Evolutionary conservation across 2,797 vertebrate genomes (phyloP).

Genomic region (Dromococcyx pavoninus): DNA sequence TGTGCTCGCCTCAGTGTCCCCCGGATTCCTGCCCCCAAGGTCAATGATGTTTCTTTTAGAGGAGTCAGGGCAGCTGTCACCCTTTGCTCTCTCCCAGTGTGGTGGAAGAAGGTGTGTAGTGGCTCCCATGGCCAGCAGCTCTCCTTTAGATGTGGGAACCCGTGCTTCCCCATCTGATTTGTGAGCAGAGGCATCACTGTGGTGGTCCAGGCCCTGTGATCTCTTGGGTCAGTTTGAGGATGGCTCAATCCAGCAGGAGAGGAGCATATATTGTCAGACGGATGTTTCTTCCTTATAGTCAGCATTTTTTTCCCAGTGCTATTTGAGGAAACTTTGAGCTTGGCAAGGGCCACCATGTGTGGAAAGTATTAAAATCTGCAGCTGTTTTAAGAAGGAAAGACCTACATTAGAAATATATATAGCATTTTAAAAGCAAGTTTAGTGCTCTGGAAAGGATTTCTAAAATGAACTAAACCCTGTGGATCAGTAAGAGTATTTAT

Average conservation of each 20-base stretch:
- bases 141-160: neutral
- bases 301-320: conserved; percentile 23
- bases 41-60: neutral
- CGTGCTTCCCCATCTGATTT: neutral
- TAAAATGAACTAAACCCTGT: neutral
- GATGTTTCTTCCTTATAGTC: conserved; percentile 36
- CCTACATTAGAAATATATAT: conserved; percentile 34
- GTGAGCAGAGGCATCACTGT: neutral
- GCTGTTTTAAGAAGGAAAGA: conserved; percentile 25
- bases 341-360: neutral
- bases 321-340: conserved; percentile 45
- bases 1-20: neutral
- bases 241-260: neutral
- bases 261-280: neutral
- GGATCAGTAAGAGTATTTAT: conserved; percentile 14
- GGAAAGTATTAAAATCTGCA: conserved; percentile 37
- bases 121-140: fast-evolving
- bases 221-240: neutral
- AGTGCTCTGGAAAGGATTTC: conserved; percentile 19
- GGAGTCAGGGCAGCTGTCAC: neutral
- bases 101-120: neutral
- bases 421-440: conserved; percentile 34
- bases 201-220: neutral
- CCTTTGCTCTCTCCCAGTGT: neutral
- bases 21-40: neutral